Percentiles rank a stretch among this genome's conserved stretches.
These are phyloP conservation scores for Dreissena polymorpha DNA, from an alignment of 1,140 invertebrate species.

Conservation along the genomic window DNA sequence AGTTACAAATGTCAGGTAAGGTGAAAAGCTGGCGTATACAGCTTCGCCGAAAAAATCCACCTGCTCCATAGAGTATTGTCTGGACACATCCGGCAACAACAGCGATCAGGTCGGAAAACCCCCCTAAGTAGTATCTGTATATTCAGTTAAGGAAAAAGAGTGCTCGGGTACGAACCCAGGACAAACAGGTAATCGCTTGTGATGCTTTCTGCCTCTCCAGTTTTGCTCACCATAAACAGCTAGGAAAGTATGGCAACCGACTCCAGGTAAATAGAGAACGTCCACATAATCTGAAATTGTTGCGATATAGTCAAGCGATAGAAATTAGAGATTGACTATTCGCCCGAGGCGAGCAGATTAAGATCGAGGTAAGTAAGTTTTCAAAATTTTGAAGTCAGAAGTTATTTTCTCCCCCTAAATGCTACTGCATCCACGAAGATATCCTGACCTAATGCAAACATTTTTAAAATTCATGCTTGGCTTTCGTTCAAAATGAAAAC, in stretches of 20 bases:
- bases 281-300: conserved; percentile 90
- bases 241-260: conserved; percentile 99
- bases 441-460: too few relatives aligned
- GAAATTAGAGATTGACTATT: too few relatives aligned
- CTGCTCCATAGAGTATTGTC: conserved; percentile 98
- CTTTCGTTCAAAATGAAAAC: too few relatives aligned
- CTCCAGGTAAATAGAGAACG: conserved; percentile 99
- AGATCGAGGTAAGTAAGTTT: too few relatives aligned
- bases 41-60: too few relatives aligned
- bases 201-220: conserved; percentile 99
- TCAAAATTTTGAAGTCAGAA: too few relatives aligned
- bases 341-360: background rate
- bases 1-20: too few relatives aligned
- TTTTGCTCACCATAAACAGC: conserved; percentile 99
- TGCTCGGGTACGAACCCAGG: conserved; percentile 96
- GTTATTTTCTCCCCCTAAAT: too few relatives aligned
- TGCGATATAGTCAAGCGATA: background rate
- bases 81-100: conserved; percentile 95
- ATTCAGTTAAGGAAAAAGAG: conserved; percentile 99
- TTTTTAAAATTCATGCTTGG: too few relatives aligned
- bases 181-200: conserved; percentile 99
- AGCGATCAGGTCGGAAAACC: conserved; percentile 97
- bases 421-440: too few relatives aligned
- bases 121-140: conserved; percentile 93
- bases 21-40: too few relatives aligned